These are phyloP conservation scores for Phenganax subtilis DNA, from an alignment of 92 coral and sea anemone species.

Conservation along the genomic window DNA sequence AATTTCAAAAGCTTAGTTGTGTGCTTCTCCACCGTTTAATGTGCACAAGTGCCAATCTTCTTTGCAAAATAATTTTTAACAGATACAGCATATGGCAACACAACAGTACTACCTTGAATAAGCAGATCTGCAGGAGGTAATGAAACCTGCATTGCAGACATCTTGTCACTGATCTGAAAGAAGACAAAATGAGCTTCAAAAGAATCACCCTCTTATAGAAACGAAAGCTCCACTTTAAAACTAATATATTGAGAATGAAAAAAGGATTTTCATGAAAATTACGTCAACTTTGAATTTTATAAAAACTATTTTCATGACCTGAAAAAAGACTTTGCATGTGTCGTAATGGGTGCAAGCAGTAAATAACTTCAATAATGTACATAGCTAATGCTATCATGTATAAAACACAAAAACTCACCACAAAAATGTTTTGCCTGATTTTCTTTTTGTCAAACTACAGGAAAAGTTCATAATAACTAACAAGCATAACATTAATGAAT, in stretches of 20 bases:
- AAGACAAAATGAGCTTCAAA: not conserved
- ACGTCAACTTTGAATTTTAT: no score
- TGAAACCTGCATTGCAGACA: not conserved
- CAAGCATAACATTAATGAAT: not conserved
- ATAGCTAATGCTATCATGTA: not conserved
- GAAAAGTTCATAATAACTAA: not conserved
- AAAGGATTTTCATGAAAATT: no score
- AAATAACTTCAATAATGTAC: not conserved
- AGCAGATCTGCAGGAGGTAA: constrained; percentile 46
- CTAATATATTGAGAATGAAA: no score
- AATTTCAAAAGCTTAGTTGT: no score
- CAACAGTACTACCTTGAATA: constrained; percentile 49
- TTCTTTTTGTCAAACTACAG: not conserved
- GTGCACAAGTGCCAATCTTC: no score
- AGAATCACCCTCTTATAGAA: not conserved
- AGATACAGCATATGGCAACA: not conserved
- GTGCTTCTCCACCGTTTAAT: no score
- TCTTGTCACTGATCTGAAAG: constrained; percentile 31
- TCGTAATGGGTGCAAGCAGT: not conserved
- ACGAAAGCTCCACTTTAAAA: no score
- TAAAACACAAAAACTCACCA: constrained; percentile 8
- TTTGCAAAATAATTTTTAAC: not conserved
- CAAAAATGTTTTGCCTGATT: constrained; percentile 3
- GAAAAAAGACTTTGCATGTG: not conserved
- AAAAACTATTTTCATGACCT: no score